Conservation (phyloP, 2,888 invertebrate genomes). For the Sipha maydis region DNA sequence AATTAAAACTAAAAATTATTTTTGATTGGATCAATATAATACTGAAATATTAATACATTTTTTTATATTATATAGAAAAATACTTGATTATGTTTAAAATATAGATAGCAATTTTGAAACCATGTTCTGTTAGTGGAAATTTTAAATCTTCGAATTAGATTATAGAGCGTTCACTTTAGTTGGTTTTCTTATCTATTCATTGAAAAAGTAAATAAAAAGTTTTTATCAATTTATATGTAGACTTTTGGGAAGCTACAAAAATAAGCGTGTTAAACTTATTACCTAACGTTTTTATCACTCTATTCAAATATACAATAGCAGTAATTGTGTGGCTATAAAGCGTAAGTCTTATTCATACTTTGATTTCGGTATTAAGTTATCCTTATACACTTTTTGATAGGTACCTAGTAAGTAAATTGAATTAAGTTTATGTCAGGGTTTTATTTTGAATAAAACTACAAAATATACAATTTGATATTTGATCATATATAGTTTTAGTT, state of each 20-base stretch:
- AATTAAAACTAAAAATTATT: background rate
- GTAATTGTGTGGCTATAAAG: conserved; percentile 2
- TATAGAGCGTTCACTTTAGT: too few species aligned
- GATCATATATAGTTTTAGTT: background rate
- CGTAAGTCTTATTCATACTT: conserved; percentile 1
- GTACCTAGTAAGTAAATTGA: background rate
- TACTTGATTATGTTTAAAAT: too few species aligned
- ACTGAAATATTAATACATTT: too few species aligned
- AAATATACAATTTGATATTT: background rate
- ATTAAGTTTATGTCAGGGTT: conserved; percentile 9
- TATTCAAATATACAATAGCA: background rate
- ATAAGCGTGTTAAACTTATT: background rate
- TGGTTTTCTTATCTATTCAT: too few species aligned
- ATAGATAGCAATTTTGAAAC: too few species aligned
- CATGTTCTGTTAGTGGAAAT: too few species aligned
- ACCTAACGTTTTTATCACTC: background rate
- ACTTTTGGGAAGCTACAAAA: too few species aligned
- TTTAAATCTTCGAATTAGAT: too few species aligned
- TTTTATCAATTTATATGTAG: too few species aligned
- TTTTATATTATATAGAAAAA: too few species aligned
- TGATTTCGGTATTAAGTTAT: conserved; percentile 28
- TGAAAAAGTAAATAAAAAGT: too few species aligned
- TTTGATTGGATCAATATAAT: background rate
- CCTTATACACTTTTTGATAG: background rate
- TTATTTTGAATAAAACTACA: background rate